Conservation (phyloP, 2,113 vertebrate genomes). For the Triplophysa siluroides region DNA sequence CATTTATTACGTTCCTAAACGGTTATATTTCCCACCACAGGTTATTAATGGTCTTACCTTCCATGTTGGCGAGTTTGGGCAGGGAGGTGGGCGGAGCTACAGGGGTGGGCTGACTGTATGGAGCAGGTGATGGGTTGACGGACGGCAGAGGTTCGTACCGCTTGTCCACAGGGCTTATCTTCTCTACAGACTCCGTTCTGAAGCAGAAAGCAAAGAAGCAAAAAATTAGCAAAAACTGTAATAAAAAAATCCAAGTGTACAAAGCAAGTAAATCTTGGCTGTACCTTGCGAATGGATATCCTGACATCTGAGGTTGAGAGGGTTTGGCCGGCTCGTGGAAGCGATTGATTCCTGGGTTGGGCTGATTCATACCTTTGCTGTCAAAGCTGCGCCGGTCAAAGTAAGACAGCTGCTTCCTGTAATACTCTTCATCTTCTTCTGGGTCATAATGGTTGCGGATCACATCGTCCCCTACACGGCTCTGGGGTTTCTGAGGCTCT, state of each 20-base stretch:
- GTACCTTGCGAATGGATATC: constrained; percentile 87
- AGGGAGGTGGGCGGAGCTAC: constrained; percentile 78
- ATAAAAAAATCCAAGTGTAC: no score
- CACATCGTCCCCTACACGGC: constrained; percentile 84
- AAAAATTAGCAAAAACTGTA: no score
- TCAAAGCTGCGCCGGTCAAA: constrained; percentile 94
- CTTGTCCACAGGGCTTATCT: constrained; percentile 85
- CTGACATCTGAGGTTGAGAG: constrained; percentile 73
- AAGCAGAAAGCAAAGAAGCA: not conserved
- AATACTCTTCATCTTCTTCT: constrained; percentile 95
- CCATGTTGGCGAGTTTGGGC: constrained; percentile 80
- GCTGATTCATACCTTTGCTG: constrained; percentile 80
- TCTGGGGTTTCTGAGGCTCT: constrained; percentile 93
- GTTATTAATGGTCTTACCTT: constrained; percentile 74
- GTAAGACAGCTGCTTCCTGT: constrained; percentile 94
- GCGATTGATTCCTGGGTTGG: constrained; percentile 76
- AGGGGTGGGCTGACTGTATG: constrained; percentile 79
- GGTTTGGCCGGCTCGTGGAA: constrained; percentile 84
- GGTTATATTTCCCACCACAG: not conserved
- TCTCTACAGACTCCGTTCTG: constrained; percentile 84
- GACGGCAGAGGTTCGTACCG: constrained; percentile 82
- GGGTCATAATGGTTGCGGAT: constrained; percentile 91
- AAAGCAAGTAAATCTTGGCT: constrained; percentile 10
- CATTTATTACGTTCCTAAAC: no score
- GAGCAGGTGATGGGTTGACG: constrained; percentile 79